These are phyloP conservation scores for Disparrhopalites patrizii DNA, from an alignment of 2,888 invertebrate genomes.

Conservation along the genomic window DNA sequence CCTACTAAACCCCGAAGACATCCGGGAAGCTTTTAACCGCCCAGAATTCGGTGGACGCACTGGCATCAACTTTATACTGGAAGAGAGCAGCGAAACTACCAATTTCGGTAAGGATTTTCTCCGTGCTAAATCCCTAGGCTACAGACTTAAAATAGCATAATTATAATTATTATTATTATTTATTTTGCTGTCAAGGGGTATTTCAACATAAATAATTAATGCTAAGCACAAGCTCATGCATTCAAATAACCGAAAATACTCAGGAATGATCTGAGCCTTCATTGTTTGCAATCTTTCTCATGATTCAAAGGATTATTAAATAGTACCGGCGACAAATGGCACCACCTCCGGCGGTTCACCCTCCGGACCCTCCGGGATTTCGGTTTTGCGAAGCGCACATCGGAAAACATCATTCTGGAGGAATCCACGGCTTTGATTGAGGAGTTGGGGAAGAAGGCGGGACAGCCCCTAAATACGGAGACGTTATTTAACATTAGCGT, in stretches of 20 bases:
- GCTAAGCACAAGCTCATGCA: no score
- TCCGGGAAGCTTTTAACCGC: conserved; percentile 1
- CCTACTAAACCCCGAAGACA: conserved; percentile 5
- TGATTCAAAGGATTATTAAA: no score
- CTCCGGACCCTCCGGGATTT: background rate
- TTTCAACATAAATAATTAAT: no score
- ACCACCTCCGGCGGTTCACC: conserved; percentile 5
- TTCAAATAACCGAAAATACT: no score
- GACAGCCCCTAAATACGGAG: background rate
- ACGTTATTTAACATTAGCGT: background rate
- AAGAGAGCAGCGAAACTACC: no score
- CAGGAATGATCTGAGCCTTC: no score
- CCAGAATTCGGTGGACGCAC: background rate
- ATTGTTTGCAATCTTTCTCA: no score
- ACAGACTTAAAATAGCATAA: no score
- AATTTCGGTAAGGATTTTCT: no score
- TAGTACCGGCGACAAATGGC: background rate
- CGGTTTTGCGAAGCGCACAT: background rate
- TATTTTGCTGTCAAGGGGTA: no score
- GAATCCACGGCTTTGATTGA: background rate
- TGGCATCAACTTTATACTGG: background rate
- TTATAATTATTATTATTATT: no score
- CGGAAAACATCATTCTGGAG: background rate
- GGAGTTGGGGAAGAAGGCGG: background rate
- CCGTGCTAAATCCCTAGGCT: no score